Conservation (phyloP, 2,888 invertebrate genomes). For the Linnaemya tessellans region DNA sequence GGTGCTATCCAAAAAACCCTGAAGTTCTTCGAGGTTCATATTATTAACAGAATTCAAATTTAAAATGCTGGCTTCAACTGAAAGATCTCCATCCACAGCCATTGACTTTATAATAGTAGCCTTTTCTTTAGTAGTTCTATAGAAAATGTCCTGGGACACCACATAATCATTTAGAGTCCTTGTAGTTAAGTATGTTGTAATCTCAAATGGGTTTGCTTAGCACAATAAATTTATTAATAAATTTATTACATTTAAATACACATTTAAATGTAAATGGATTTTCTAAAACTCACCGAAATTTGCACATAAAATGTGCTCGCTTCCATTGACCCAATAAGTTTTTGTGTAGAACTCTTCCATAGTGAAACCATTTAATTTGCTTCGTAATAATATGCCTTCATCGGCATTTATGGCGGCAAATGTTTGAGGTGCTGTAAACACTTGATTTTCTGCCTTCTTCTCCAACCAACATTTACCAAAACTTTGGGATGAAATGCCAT, state of each 20-base stretch:
- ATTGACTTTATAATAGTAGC: constrained; percentile 74
- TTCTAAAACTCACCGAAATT: constrained; percentile 81
- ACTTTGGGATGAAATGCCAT: constrained; percentile 81
- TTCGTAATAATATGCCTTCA: constrained; percentile 75
- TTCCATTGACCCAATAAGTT: constrained; percentile 84
- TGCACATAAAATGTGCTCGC: constrained; percentile 83
- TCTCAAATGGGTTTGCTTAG: constrained; percentile 78
- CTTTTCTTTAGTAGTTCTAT: constrained; percentile 77
- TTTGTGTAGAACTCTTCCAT: constrained; percentile 83
- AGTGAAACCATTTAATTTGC: constrained; percentile 83
- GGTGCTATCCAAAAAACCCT: constrained; percentile 74
- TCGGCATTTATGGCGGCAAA: constrained; percentile 74
- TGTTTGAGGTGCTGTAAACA: constrained; percentile 79
- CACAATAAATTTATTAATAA: not conserved
- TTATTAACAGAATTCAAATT: constrained; percentile 77
- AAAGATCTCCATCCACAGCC: constrained; percentile 74
- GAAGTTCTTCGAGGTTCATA: constrained; percentile 74
- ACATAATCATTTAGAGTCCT: constrained; percentile 80
- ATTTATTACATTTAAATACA: too few species aligned
- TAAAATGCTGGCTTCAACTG: constrained; percentile 71
- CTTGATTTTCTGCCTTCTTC: constrained; percentile 77
- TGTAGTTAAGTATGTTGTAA: constrained; percentile 77
- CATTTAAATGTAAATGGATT: not conserved
- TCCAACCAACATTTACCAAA: constrained; percentile 83
- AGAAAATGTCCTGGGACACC: constrained; percentile 83